Base-by-base conservation (phyloP, 2,888 invertebrate genomes). In the Pandemis corylana region DNA sequence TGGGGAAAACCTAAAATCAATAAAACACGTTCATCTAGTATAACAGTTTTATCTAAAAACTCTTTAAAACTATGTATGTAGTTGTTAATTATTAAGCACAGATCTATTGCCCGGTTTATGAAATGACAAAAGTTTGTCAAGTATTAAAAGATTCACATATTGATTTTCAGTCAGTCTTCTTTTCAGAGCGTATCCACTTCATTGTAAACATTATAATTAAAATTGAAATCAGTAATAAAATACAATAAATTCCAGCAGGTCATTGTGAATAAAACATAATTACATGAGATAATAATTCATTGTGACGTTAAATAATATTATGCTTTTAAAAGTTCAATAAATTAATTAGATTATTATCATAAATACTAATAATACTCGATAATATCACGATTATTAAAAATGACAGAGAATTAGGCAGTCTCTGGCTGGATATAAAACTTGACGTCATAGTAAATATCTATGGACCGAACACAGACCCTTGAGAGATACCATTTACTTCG, bases 401-500 rank as follows among this genome's bases (percentile, higher is more conserved):
- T 63, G 53, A 15, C 53, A 9, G 53, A 56, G 7, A 15, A 61
- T 36, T 61, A 13, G 36, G 36, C n/a, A 9, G 49, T n/a, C n/a
- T 12, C 51, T 15, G 20, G 20, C 51, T 15, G 20, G 20, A n/a
- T 13, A 62, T 12, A 68, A 63, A 49, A 46, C 15, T 15, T 28
- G 9, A 42, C 15, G 5, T 7, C 41, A 20, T 7, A 46, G 56
- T 46, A 66, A 51, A 69, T n/a, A 46, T n/a, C 12, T 10, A 20
- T 28, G 59, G 59, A 5, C 28, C 28, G 0, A 28, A 59, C 10
- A 56, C 15, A 20, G 56, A 59, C 10, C 20, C 59, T 28, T 53
- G 13, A 42, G 15, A 20, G 5, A 59, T 79, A 77, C 81, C 59
- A 41, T 41, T 36, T 69, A 74, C 51, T 83, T 83, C 53, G 80